Conservation (phyloP, 2,888 invertebrate genomes). For the Drosophila tanythrix region DNA sequence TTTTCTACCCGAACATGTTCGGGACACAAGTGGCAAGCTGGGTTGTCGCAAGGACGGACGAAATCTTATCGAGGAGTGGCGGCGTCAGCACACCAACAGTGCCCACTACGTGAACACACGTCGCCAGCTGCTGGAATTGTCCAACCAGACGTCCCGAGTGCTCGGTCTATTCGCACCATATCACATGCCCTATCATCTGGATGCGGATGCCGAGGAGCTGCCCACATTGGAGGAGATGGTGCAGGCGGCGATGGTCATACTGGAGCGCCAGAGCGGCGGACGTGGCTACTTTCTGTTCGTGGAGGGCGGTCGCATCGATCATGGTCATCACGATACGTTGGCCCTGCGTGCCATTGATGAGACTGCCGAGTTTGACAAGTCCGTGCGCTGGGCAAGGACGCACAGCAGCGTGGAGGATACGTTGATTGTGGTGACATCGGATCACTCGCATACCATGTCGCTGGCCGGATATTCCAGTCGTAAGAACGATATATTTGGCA, state of each 20-base stretch:
- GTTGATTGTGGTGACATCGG: conserved; percentile 91
- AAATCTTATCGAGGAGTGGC: conserved; percentile 90
- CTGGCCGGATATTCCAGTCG: conserved; percentile 85
- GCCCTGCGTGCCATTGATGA: conserved; percentile 91
- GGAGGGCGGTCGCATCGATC: conserved; percentile 91
- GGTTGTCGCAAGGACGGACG: conserved; percentile 87
- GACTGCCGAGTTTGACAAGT: conserved; percentile 91
- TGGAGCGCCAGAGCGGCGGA: conserved; percentile 86
- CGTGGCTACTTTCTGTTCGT: conserved; percentile 92
- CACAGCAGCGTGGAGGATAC: conserved; percentile 89
- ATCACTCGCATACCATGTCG: conserved; percentile 89
- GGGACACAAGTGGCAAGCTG: conserved; percentile 86
- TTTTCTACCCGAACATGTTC: conserved; percentile 87
- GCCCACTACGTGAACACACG: conserved; percentile 88
- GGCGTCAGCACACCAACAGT: conserved; percentile 82
- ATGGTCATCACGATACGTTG: conserved; percentile 90
- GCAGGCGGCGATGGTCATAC: conserved; percentile 88
- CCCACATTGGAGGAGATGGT: conserved; percentile 92
- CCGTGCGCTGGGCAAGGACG: conserved; percentile 87
- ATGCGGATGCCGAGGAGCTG: conserved; percentile 86
- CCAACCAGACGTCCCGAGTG: conserved; percentile 87
- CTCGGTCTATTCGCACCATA: conserved; percentile 89
- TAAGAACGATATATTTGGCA: conserved; percentile 87
- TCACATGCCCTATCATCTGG: conserved; percentile 90
- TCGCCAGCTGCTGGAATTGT: conserved; percentile 86